Evolutionary conservation across 1,140 invertebrate genomes (phyloP), one percentile per base, ranked within the genome.

Genomic region (Cydia strobilella): DNA sequence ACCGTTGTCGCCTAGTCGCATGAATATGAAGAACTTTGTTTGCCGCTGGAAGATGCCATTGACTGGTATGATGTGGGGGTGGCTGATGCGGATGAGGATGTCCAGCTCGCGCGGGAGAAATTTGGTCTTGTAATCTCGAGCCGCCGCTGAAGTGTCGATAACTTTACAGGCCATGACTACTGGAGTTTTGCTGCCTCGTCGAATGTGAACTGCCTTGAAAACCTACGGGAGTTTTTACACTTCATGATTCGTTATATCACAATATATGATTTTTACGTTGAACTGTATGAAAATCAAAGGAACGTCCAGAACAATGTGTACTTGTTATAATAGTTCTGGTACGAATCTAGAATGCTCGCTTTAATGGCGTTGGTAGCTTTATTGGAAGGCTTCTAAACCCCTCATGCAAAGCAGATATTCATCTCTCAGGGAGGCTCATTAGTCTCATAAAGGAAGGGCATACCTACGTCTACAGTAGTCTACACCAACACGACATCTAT

Each of bases 81-180:
- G 96, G 82, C 95, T 95, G 5, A 97, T 80, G 80, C 96, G 94
- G 15, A 94, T 92, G 12, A 96, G 86, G 18, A 96, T 94, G 62
- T 96, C 94, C 3, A 97, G 89, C 88, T 97, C 96, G 18, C 96
- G 90, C 0, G 96, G 96, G 27, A 97, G 90, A 88, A 97, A 97
- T 85, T 97, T 96, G 6, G 94, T 91, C 18, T 96, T 93, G 81
- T 96, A 97, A 81, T 97, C 96, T 77, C 95, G 94, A 1, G 96
- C 95, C 0, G 96, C 95, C 77, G 94, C 94, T 2, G 93, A 87
- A 1, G 94, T 95, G 82, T 97, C 95, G 69, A 97, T 96, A 0
- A 97, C 94, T 93, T 97, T 97, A 79, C 95, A 96, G 0, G 95
- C 96, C 76, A 96, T 79, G 51, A 23, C 20, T 23, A 91, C 72